Percentiles rank a stretch among this genome's conserved stretches.
Evolutionary conservation across 1,140 invertebrate species (phyloP).

Genomic region (Dysdera silvatica): DNA sequence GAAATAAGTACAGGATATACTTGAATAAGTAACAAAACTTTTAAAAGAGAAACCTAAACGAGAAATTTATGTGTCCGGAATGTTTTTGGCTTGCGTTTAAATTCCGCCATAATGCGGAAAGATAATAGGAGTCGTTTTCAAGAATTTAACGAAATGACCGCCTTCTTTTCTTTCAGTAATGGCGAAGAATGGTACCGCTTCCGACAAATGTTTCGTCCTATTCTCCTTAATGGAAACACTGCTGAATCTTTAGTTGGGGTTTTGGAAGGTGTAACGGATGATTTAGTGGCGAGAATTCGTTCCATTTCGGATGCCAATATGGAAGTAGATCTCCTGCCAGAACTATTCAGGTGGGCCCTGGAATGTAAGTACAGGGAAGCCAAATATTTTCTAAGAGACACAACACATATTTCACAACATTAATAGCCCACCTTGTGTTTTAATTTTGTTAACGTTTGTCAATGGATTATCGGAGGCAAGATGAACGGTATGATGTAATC

Average conservation of each 20-base stretch:
- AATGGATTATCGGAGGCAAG: too few species aligned
- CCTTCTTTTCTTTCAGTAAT: slow-evolving; percentile 55
- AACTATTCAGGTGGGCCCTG: slow-evolving; percentile 37
- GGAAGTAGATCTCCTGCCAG: slow-evolving; percentile 33
- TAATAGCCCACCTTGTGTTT: too few species aligned
- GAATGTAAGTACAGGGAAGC: slow-evolving; percentile 43
- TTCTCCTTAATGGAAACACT: slow-evolving; percentile 60
- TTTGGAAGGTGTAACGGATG: slow-evolving; percentile 55
- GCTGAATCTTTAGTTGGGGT: slow-evolving; percentile 56
- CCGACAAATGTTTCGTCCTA: slow-evolving; percentile 60
- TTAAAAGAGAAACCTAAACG: too few species aligned
- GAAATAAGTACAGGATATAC: too few species aligned
- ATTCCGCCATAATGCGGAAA: not conserved
- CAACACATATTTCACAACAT: too few species aligned
- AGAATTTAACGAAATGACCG: not conserved
- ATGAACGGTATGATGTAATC: too few species aligned
- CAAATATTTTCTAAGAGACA: too few species aligned
- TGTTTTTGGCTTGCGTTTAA: not conserved
- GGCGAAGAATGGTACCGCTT: slow-evolving; percentile 72
- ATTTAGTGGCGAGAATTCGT: slow-evolving; percentile 51
- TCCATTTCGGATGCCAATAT: not conserved
- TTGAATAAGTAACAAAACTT: too few species aligned
- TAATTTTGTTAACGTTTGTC: too few species aligned
- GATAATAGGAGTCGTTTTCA: not conserved
- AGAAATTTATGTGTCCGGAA: too few species aligned